phyloP scores from a whole-genome alignment of 2,797 vertebrate genomes.

The Micropoecilia bifurca region DNA sequence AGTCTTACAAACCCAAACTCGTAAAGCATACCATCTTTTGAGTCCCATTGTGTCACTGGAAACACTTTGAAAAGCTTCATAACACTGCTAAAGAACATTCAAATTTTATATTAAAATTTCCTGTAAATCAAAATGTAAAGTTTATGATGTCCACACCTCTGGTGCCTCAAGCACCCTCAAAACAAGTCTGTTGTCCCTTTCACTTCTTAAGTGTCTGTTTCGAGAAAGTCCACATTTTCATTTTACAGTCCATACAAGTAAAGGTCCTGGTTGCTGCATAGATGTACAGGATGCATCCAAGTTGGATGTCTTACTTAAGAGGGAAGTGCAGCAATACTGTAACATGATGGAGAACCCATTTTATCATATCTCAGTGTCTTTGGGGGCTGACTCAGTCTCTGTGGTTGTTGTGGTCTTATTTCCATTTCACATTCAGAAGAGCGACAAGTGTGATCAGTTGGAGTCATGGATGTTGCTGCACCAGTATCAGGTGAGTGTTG shows the following conservation, averaged over 20 bases:
- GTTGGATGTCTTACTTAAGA: background rate
- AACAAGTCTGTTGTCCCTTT: too few species aligned
- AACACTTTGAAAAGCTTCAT: too few species aligned
- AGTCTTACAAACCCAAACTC: too few species aligned
- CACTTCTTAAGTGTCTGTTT: too few species aligned
- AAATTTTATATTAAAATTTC: too few species aligned
- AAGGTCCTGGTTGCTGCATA: background rate
- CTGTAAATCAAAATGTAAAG: too few species aligned
- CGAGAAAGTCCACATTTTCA: too few species aligned
- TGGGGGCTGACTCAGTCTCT: background rate
- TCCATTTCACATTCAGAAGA: constrained; percentile 1
- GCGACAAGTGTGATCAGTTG: background rate
- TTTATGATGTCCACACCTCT: too few species aligned
- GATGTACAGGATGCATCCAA: background rate
- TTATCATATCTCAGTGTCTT: background rate
- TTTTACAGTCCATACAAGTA: background rate
- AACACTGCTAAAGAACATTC: too few species aligned
- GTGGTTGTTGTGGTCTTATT: background rate
- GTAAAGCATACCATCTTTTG: too few species aligned
- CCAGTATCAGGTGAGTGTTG: background rate
- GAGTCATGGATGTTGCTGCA: background rate
- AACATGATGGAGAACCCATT: background rate
- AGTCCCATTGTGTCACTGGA: too few species aligned
- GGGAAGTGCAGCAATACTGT: background rate
- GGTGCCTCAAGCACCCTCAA: too few species aligned